Evolutionary conservation across 2,888 invertebrate species (phyloP).

Genomic region (Chloroclysta siterata): DNA sequence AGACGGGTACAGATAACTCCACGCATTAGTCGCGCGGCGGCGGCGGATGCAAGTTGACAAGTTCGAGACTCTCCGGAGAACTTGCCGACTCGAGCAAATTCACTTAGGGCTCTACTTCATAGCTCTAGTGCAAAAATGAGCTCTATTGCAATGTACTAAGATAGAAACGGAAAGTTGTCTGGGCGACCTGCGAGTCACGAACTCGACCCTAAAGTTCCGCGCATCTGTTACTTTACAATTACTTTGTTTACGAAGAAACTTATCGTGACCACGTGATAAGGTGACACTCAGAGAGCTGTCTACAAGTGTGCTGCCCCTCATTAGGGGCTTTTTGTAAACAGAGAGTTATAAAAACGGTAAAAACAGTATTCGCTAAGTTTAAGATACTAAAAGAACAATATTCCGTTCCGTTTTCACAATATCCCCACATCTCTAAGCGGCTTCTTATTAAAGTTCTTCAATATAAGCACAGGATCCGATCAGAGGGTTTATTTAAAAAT

Average conservation of each 20-base stretch:
- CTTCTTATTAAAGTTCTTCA: slow-evolving; percentile 6
- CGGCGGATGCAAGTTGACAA: slow-evolving; percentile 22
- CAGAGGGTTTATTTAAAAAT: slow-evolving; percentile 18
- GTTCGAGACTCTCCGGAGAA: slow-evolving; percentile 9
- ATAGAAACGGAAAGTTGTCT: slow-evolving; percentile 4
- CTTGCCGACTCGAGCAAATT: slow-evolving; percentile 28
- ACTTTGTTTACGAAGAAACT: slow-evolving; percentile 32
- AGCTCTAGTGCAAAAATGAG: slow-evolving; percentile 12
- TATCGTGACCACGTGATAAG: slow-evolving; percentile 17
- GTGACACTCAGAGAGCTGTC: slow-evolving; percentile 1
- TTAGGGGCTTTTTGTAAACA: neutral
- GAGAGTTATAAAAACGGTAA: neutral
- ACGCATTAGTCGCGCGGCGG: no score
- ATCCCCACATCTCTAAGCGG: neutral
- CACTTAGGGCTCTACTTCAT: slow-evolving; percentile 23
- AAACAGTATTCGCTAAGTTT: neutral
- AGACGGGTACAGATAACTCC: neutral
- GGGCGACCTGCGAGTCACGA: slow-evolving; percentile 19
- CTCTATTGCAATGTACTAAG: slow-evolving; percentile 24
- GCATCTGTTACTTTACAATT: slow-evolving; percentile 37
- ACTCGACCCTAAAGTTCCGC: slow-evolving; percentile 29
- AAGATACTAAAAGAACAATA: neutral
- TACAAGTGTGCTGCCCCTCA: neutral
- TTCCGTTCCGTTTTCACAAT: neutral
- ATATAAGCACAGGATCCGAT: slow-evolving; percentile 10